phyloP scores from a whole-genome alignment of 2,797 vertebrate species.

The Bufotes viridis region DNA sequence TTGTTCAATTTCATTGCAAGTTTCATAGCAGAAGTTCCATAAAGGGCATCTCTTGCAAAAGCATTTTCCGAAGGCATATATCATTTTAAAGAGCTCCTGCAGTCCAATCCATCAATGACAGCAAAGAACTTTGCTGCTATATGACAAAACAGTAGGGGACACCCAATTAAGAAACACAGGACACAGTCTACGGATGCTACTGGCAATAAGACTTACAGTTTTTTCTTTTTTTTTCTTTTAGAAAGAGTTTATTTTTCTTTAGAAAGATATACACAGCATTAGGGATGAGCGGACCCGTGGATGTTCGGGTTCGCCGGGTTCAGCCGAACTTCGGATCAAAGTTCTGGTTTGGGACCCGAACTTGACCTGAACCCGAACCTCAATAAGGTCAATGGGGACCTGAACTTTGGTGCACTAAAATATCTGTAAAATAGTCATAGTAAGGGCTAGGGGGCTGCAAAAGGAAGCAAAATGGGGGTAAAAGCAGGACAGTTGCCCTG shows the following conservation, averaged over 20 bases:
- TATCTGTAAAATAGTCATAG: too few species aligned
- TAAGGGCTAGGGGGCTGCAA: too few species aligned
- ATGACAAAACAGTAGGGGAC: conserved; percentile 59
- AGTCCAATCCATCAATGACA: conserved; percentile 57
- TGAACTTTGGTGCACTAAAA: too few species aligned
- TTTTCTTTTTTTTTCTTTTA: conserved; percentile 47
- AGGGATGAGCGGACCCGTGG: too few species aligned
- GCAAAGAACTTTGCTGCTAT: conserved; percentile 43
- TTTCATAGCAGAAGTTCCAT: conserved; percentile 41
- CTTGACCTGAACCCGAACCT: too few species aligned
- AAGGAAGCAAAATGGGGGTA: too few species aligned
- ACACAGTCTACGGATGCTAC: conserved; percentile 15
- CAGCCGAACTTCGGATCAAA: too few species aligned
- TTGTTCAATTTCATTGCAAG: conserved; percentile 41
- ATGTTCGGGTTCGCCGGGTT: too few species aligned
- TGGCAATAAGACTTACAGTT: conserved; percentile 17
- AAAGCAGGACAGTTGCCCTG: too few species aligned
- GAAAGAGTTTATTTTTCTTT: conserved; percentile 44
- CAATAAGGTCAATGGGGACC: too few species aligned
- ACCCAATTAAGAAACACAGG: conserved; percentile 56
- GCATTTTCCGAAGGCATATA: conserved; percentile 55
- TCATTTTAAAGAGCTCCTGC: conserved; percentile 57
- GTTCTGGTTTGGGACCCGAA: too few species aligned
- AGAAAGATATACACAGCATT: conserved; percentile 30
- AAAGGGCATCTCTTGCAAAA: conserved; percentile 59